These are phyloP conservation scores for Aplidium turbinatum DNA, from an alignment of 23 tunicate genomes.

Conservation along the genomic window DNA sequence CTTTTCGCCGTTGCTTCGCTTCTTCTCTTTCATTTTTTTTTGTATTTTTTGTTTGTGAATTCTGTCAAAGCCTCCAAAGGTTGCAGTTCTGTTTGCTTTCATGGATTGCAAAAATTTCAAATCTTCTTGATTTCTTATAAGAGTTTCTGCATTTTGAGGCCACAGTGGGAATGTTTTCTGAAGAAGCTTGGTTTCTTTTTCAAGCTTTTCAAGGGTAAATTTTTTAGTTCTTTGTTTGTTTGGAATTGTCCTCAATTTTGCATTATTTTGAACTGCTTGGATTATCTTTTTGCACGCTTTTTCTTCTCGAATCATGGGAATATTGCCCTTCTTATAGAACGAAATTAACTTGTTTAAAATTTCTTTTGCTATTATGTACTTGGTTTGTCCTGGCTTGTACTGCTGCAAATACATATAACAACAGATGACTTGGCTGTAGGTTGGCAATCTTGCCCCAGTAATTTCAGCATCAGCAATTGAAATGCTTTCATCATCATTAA, in stretches of 20 bases:
- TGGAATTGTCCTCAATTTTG: slow-evolving; percentile 10
- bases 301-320: slow-evolving; percentile 23
- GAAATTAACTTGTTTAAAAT: slow-evolving; percentile 8
- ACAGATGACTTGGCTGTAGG: neutral
- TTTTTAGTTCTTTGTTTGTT: slow-evolving; percentile 9
- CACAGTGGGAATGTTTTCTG: slow-evolving; percentile 12
- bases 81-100: slow-evolving; percentile 18
- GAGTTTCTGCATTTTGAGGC: slow-evolving; percentile 21
- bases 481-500: slow-evolving; percentile 3
- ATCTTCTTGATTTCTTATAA: slow-evolving; percentile 18
- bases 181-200: slow-evolving; percentile 27
- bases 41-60: slow-evolving; percentile 16
- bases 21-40: slow-evolving; percentile 4
- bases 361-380: slow-evolving; percentile 10
- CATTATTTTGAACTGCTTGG: slow-evolving; percentile 15
- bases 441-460: slow-evolving; percentile 11
- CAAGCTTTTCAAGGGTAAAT: slow-evolving; percentile 21
- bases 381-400: slow-evolving; percentile 14
- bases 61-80: slow-evolving; percentile 23
- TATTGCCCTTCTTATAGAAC: slow-evolving; percentile 7
- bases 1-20: slow-evolving; percentile 5
- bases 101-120: slow-evolving; percentile 18
- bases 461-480: slow-evolving; percentile 21
- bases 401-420: slow-evolving; percentile 24
- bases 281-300: slow-evolving; percentile 17